These are phyloP conservation scores for Drosophila tripunctata DNA, from an alignment of 2,888 invertebrate genomes.

Conservation along the genomic window DNA sequence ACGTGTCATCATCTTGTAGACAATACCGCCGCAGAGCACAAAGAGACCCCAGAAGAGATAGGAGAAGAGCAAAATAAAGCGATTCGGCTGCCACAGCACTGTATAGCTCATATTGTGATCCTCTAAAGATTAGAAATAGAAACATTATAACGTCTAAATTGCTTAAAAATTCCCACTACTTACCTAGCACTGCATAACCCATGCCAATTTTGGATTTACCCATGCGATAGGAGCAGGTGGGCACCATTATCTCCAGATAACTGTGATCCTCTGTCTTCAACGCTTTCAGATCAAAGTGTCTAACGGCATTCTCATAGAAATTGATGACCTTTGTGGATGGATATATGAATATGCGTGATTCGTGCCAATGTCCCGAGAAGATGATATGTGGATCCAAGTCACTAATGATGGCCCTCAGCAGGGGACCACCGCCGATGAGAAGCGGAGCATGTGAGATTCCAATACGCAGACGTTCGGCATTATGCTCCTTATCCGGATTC, in stretches of 20 bases:
- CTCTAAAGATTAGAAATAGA: slow-evolving; percentile 56
- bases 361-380: slow-evolving; percentile 89
- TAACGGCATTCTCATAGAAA: slow-evolving; percentile 80
- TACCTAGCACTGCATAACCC: slow-evolving; percentile 92
- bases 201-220: slow-evolving; percentile 94
- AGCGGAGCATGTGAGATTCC: slow-evolving; percentile 90
- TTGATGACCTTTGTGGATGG: slow-evolving; percentile 82
- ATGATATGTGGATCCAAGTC: slow-evolving; percentile 88
- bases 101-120: slow-evolving; percentile 82
- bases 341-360: slow-evolving; percentile 83
- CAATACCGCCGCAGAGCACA: slow-evolving; percentile 70
- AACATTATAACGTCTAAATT: neutral
- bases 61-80: slow-evolving; percentile 78
- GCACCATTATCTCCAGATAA: slow-evolving; percentile 92
- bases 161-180: slow-evolving; percentile 32
- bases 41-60: slow-evolving; percentile 82
- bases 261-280: slow-evolving; percentile 81
- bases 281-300: slow-evolving; percentile 77
- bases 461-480: slow-evolving; percentile 84
- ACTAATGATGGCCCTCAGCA: slow-evolving; percentile 85
- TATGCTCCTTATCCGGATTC: slow-evolving; percentile 84
- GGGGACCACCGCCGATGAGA: slow-evolving; percentile 83
- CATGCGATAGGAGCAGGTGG: slow-evolving; percentile 98
- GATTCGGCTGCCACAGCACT: slow-evolving; percentile 82
- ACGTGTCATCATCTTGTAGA: slow-evolving; percentile 83